Percentiles rank a stretch among this genome's conserved stretches.
Evolutionary conservation across 2,797 vertebrate genomes (phyloP).

Genomic region (Orientallactaga sibirica): DNA sequence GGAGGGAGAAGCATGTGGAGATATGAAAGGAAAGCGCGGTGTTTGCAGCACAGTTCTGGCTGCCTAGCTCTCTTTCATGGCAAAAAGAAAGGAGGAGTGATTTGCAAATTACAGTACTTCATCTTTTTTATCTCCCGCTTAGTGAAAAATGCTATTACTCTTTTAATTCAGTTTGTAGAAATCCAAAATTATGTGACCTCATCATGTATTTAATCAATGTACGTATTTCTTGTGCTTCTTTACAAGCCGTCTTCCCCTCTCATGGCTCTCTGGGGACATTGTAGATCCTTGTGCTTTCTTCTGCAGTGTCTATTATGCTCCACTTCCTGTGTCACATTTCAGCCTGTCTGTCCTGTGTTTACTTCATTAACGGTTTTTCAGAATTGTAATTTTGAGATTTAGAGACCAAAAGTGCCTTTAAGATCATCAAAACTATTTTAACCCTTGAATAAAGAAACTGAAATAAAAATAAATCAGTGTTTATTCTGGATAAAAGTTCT

Average conservation of each 20-base stretch:
- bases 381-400: conserved; percentile 38
- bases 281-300: background rate
- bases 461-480: conserved; percentile 1
- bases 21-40: background rate
- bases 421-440: conserved; percentile 10
- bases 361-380: conserved; percentile 4
- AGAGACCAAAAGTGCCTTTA: background rate
- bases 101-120: background rate
- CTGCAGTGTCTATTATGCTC: background rate
- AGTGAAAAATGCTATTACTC: background rate
- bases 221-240: background rate
- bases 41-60: background rate
- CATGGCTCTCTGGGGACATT: background rate
- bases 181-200: conserved; percentile 3
- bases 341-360: background rate
- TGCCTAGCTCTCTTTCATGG: background rate
- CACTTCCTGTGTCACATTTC: background rate
- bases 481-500: background rate
- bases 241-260: background rate
- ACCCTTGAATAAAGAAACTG: conserved; percentile 17
- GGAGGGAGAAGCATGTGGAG: background rate
- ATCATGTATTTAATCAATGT: background rate
- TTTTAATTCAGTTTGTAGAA: background rate
- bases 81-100: conserved; percentile 18
- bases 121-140: conserved; percentile 15